Percentiles rank a stretch among this genome's conserved stretches.
Conservation (phyloP, 2,888 invertebrate genomes). For the Cosmia trapezina region DNA sequence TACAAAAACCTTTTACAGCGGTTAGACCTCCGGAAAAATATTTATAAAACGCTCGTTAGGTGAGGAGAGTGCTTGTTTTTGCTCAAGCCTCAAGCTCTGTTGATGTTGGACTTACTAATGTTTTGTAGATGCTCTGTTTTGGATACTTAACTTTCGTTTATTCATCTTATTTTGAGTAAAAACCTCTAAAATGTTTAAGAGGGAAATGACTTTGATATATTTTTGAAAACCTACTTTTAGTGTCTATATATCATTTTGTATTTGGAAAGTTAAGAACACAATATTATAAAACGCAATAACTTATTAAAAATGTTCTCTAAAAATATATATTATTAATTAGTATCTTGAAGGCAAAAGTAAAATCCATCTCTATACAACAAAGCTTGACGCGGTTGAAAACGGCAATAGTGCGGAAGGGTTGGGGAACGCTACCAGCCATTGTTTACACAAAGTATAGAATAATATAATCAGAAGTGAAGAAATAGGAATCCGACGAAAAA, state of each 20-base stretch:
- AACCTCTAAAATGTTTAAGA: too few species aligned
- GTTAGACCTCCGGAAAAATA: slow-evolving; percentile 88
- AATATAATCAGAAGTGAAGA: slow-evolving; percentile 91
- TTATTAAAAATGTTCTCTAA: too few species aligned
- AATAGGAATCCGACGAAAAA: slow-evolving; percentile 89
- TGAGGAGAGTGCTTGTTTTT: slow-evolving; percentile 77
- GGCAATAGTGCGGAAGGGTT: slow-evolving; percentile 89
- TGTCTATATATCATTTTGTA: too few species aligned
- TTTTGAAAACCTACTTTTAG: too few species aligned
- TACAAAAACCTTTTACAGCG: slow-evolving; percentile 91
- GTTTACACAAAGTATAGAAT: slow-evolving; percentile 90
- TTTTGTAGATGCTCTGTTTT: slow-evolving; percentile 27
- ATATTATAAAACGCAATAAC: too few species aligned
- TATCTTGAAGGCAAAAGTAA: slow-evolving; percentile 2
- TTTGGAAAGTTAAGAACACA: too few species aligned
- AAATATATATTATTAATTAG: neutral
- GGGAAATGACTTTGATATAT: too few species aligned
- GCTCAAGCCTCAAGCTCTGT: slow-evolving; percentile 24
- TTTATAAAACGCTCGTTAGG: slow-evolving; percentile 83
- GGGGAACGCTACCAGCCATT: slow-evolving; percentile 77
- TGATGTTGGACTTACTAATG: slow-evolving; percentile 33
- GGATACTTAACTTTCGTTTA: slow-evolving; percentile 4
- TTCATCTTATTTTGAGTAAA: neutral
- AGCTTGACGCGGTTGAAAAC: slow-evolving; percentile 72
- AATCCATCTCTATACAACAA: slow-evolving; percentile 74